Conservation (phyloP, 2,113 vertebrate genomes). For the Saimiri boliviensis region DNA sequence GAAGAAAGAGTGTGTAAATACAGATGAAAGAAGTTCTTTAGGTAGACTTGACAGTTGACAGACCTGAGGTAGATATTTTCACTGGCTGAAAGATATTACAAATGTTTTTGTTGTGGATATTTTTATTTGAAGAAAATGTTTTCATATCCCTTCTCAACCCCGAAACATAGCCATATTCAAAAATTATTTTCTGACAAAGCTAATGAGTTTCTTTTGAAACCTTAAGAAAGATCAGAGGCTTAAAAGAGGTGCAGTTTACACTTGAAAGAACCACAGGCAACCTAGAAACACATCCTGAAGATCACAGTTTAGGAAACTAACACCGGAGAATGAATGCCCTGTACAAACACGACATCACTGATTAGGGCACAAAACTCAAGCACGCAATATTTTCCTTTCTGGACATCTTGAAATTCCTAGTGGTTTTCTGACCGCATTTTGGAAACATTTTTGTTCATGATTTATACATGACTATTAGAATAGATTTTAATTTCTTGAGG, state of each 20-base stretch:
- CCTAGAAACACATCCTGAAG: neutral
- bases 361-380: neutral
- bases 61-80: neutral
- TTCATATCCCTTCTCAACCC: neutral
- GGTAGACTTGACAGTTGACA: neutral
- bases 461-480: neutral
- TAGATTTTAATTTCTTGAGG: slow-evolving; percentile 7
- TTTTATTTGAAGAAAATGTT: neutral
- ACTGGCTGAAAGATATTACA: neutral
- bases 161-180: neutral
- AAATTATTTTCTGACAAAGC: neutral
- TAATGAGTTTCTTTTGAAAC: neutral
- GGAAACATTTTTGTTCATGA: neutral
- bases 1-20: neutral
- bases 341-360: neutral
- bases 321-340: neutral
- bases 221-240: neutral
- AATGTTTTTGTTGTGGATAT: neutral
- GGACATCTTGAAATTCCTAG: neutral
- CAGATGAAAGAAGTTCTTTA: neutral
- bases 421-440: neutral
- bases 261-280: neutral
- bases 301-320: neutral
- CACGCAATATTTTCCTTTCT: neutral
- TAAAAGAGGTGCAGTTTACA: neutral